phyloP scores from a whole-genome alignment of 92 coral and sea anemone genomes.

The Phenganax subtilis region DNA sequence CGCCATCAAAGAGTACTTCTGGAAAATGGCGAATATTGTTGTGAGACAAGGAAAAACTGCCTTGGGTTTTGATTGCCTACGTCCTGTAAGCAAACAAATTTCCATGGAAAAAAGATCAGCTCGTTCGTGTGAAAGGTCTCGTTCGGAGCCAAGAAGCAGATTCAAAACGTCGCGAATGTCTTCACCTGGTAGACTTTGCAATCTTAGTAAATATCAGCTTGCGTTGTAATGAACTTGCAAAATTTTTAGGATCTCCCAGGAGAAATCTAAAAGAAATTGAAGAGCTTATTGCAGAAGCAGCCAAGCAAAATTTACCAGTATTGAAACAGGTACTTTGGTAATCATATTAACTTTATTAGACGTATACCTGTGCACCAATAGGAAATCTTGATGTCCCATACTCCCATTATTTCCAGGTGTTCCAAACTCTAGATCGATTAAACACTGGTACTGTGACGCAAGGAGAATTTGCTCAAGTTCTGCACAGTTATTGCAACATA shows the following conservation, averaged over 20 bases:
- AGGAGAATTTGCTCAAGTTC: slow-evolving; percentile 78
- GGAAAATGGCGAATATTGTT: slow-evolving; percentile 16
- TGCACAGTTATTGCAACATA: slow-evolving; percentile 68
- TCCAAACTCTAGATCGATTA: slow-evolving; percentile 23
- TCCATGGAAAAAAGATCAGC: slow-evolving; percentile 8
- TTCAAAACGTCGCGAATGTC: slow-evolving; percentile 14
- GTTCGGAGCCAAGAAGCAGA: slow-evolving; percentile 10
- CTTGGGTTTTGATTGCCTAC: slow-evolving; percentile 8
- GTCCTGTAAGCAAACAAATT: slow-evolving; percentile 15
- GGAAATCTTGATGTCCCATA: neutral
- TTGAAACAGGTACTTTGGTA: slow-evolving; percentile 20
- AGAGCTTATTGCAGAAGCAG: slow-evolving; percentile 1
- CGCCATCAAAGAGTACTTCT: neutral
- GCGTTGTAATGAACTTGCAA: neutral
- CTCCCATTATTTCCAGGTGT: neutral
- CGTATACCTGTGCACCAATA: neutral
- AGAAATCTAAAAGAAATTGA: slow-evolving; percentile 1
- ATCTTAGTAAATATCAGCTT: neutral
- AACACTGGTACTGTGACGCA: slow-evolving; percentile 59
- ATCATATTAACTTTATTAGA: too few relatives aligned
- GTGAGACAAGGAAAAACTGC: neutral
- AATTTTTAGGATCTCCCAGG: slow-evolving; percentile 2
- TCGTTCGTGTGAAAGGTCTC: slow-evolving; percentile 10
- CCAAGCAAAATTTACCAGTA: neutral
- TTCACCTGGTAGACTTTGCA: neutral